These are phyloP conservation scores for Drosophila bocqueti DNA, from an alignment of 1,140 invertebrate genomes.

Conservation along the genomic window DNA sequence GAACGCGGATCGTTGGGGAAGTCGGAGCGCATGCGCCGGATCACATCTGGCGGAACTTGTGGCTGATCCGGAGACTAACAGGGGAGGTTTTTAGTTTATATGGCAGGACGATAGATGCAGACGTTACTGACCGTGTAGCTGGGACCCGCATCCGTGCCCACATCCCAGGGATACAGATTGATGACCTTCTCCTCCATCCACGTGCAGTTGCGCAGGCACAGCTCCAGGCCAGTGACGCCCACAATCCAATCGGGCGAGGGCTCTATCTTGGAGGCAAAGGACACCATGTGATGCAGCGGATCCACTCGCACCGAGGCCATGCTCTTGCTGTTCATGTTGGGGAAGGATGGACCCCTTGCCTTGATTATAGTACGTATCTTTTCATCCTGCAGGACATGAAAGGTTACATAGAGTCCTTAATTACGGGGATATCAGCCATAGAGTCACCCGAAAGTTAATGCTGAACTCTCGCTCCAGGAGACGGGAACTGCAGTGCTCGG, in stretches of 20 bases:
- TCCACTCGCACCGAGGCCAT: constrained; percentile 97
- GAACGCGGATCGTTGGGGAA: constrained; percentile 93
- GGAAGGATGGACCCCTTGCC: constrained; percentile 96
- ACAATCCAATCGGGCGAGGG: constrained; percentile 99
- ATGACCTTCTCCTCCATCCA: constrained; percentile 95
- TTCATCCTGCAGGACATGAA: constrained; percentile 88
- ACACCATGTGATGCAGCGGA: constrained; percentile 95
- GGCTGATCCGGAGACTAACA: constrained; percentile 92
- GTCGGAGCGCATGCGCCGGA: constrained; percentile 92
- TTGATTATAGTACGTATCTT: constrained; percentile 99
- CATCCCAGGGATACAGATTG: constrained; percentile 98
- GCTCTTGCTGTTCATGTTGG: constrained; percentile 95
- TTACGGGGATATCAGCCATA: accelerated
- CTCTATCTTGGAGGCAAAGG: constrained; percentile 96
- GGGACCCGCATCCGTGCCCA: constrained; percentile 97
- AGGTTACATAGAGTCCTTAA: not conserved
- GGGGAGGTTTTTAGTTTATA: not conserved
- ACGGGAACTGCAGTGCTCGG: constrained; percentile 95
- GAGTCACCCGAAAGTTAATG: constrained; percentile 84
- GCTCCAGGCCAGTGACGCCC: constrained; percentile 95
- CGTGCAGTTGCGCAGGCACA: constrained; percentile 96
- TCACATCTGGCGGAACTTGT: constrained; percentile 92
- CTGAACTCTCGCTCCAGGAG: constrained; percentile 97
- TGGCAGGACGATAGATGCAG: no score
- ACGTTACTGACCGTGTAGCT: constrained; percentile 91